Base-by-base conservation (phyloP, 2,888 invertebrate genomes). In the Xestoiulus laeticollis region DNA sequence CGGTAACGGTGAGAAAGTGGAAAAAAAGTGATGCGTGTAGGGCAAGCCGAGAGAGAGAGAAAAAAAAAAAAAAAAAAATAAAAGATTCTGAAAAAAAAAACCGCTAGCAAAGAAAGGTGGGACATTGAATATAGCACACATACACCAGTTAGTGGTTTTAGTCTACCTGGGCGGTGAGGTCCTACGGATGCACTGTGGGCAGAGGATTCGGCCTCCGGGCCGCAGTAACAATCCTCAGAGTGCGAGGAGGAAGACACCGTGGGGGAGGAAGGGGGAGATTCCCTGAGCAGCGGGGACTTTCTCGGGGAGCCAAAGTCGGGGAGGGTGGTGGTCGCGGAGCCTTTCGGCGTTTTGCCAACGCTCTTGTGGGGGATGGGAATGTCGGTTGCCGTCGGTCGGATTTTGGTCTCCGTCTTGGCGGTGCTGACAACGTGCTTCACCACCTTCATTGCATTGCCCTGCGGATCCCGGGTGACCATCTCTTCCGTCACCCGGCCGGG, bases 151-250 rank as follows among this genome's bases (percentile, higher is more conserved):
- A 87, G 85, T 87, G 85, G 33, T 83, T 86, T 86, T n/a, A 86
- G 86, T 86, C 89, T 85, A 90, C 89, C 89, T 89, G 88, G 89
- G 88, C 86, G 88, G 38, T 48, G 87, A 82, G 85, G 85, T 88
- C 89, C 89, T 88, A 87, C 85, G 68, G 88, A 87, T 87, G 88
- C 89, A 88, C 78, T n/a, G 53, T 87, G 87, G 87, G 82, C 68
- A 59, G 88, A 87, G 85, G 88, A 32, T 86, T 87, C 89, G 85
- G 89, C 88, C 88, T 89, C 89, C 85, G 89, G 89, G 85, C 89
- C 89, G 88, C 89, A 89, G 88, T 89, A 89, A 88, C 89, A 89
- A 87, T 89, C 89, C 89, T 89, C 89, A 53, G 89, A 89, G 84
- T 89, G 89, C 82, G 89, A 88, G 85, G 89, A 89, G 48, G 88